These are phyloP conservation scores for Lycodopsis pacificus DNA, from an alignment of 2,797 vertebrate genomes.

Conservation along the genomic window DNA sequence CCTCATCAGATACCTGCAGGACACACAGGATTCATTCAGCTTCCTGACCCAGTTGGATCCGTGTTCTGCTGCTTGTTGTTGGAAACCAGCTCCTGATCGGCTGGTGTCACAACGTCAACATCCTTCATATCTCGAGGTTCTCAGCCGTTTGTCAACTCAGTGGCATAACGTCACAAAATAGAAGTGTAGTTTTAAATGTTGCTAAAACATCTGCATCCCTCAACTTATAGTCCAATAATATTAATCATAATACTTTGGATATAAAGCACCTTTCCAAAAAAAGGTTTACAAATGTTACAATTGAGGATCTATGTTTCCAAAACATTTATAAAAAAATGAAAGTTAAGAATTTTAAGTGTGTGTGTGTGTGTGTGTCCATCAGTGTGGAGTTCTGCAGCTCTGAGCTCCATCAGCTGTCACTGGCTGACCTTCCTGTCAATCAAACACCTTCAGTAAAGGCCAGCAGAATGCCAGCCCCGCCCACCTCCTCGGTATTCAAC, in stretches of 20 bases:
- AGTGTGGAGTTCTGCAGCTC: conserved; percentile 67
- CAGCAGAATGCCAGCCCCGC: conserved; percentile 64
- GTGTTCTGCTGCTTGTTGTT: too few relatives aligned
- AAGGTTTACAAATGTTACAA: too few relatives aligned
- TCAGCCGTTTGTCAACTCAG: too few relatives aligned
- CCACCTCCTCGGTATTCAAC: conserved; percentile 29
- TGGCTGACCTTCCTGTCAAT: conserved; percentile 74
- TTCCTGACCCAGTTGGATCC: too few relatives aligned
- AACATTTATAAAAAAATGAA: not conserved
- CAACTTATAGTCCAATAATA: not conserved
- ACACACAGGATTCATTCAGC: not conserved
- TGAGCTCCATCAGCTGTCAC: conserved; percentile 61
- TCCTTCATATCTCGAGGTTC: too few relatives aligned
- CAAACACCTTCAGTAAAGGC: conserved; percentile 66
- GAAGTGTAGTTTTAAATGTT: too few relatives aligned
- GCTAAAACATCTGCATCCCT: too few relatives aligned
- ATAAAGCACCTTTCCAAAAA: too few relatives aligned
- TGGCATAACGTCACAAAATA: too few relatives aligned
- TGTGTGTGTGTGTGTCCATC: conserved; percentile 50
- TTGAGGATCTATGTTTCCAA: too few relatives aligned
- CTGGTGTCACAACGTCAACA: too few relatives aligned
- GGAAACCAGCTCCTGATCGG: too few relatives aligned
- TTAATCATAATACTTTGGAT: not conserved
- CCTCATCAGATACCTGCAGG: conserved; percentile 92
- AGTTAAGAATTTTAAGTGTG: conserved; percentile 3